Evolutionary conservation across 2,888 invertebrate species (phyloP).

Genomic region (Amblyjoppa proteus): DNA sequence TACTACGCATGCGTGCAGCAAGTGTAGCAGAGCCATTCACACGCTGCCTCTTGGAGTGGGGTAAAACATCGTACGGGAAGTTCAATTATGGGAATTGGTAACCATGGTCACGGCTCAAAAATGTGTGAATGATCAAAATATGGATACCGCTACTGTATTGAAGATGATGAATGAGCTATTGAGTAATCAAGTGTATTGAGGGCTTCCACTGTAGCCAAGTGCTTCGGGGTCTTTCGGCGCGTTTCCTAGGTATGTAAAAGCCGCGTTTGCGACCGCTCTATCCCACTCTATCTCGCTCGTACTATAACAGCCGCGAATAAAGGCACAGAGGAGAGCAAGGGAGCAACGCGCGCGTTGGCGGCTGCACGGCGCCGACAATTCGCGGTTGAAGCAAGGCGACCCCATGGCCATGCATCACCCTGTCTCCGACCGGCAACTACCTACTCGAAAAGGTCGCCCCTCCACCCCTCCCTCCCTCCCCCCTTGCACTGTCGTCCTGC

Average conservation of each 20-base stretch:
- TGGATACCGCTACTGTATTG: no score
- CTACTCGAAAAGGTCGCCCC: constrained; percentile 71
- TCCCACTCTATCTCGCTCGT: constrained; percentile 26
- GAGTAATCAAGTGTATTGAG: background rate
- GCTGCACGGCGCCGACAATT: constrained; percentile 80
- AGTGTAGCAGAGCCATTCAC: no score
- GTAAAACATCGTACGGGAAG: no score
- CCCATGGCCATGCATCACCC: constrained; percentile 81
- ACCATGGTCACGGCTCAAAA: no score
- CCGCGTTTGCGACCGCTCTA: constrained; percentile 19
- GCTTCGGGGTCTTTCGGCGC: background rate
- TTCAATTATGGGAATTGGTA: no score
- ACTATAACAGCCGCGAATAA: constrained; percentile 42
- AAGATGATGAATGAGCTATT: background rate
- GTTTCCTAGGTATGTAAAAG: constrained; percentile 18
- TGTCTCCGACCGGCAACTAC: constrained; percentile 79
- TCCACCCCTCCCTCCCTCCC: constrained; percentile 20
- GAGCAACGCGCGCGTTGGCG: constrained; percentile 62
- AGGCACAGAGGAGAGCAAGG: constrained; percentile 29
- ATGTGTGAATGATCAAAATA: no score
- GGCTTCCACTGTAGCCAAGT: background rate
- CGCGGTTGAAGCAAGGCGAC: constrained; percentile 79
- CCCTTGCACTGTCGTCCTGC: constrained; percentile 66
- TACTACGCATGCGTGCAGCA: no score
- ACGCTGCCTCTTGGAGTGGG: no score